Percentiles rank a stretch among this genome's conserved stretches.
phyloP scores from a whole-genome alignment of 2,888 invertebrate genomes.

The Rotaria socialis region DNA sequence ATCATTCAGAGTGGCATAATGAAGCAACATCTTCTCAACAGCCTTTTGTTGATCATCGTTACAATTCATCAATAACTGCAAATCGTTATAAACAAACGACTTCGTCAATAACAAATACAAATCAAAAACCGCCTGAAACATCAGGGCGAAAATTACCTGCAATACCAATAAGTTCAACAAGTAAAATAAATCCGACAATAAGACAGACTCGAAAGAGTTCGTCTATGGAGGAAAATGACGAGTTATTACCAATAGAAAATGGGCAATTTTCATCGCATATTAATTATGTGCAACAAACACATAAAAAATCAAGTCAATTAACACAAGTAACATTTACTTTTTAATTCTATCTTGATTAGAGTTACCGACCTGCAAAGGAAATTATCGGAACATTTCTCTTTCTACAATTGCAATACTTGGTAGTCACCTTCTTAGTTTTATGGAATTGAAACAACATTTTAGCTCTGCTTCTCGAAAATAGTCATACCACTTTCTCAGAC shows the following conservation, averaged over 20 bases:
- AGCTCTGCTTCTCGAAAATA: too few species aligned
- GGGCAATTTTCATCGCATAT: background rate
- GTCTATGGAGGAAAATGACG: background rate
- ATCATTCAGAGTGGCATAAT: background rate
- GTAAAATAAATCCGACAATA: background rate
- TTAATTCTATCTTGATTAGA: too few species aligned
- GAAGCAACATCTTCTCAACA: background rate
- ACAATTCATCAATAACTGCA: background rate
- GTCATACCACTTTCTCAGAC: too few species aligned
- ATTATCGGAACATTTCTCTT: too few species aligned
- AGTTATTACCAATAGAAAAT: background rate
- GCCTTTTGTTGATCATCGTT: background rate
- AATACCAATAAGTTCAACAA: background rate
- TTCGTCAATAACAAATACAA: background rate
- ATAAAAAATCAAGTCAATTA: background rate
- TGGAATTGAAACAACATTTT: too few species aligned
- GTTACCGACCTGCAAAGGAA: too few species aligned
- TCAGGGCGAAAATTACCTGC: background rate
- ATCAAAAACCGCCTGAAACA: background rate
- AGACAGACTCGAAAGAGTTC: background rate
- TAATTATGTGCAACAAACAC: constrained; percentile 1
- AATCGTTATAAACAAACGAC: too few species aligned
- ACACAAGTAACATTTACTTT: background rate
- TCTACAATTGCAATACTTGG: too few species aligned
- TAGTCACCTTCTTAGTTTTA: too few species aligned